Conservation (phyloP, 2,888 invertebrate genomes). For the Caenorhabditis wallacei region DNA sequence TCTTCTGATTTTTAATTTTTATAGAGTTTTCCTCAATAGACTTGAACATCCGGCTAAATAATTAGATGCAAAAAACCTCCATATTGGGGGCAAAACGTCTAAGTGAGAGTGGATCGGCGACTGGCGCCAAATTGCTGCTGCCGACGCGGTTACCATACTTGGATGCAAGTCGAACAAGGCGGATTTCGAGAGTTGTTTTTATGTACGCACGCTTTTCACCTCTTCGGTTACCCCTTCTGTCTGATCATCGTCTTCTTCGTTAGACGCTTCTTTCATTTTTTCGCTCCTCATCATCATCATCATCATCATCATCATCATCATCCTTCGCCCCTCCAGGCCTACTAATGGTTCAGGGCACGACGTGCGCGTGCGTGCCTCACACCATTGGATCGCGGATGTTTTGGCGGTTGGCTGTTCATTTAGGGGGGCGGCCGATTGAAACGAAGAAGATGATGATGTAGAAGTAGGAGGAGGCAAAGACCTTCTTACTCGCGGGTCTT, state of each 20-base stretch:
- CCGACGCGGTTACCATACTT: conserved; percentile 61
- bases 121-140: conserved; percentile 62
- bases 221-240: conserved; percentile 39
- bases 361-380: conserved; percentile 63
- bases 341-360: conserved; percentile 63
- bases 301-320: conserved; percentile 51
- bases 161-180: conserved; percentile 46
- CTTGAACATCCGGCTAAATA: conserved; percentile 61
- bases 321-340: conserved; percentile 11
- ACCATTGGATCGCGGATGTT: conserved; percentile 68
- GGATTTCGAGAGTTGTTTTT: conserved; percentile 69
- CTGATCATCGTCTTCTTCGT: conserved; percentile 42
- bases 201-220: conserved; percentile 55
- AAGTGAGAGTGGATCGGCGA: conserved; percentile 63
- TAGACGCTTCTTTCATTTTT: conserved; percentile 40
- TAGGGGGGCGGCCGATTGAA: conserved; percentile 58
- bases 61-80: conserved; percentile 64
- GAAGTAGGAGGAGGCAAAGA: conserved; percentile 31
- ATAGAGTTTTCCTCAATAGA: conserved; percentile 37
- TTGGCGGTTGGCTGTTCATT: conserved; percentile 62
- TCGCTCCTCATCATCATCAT: conserved; percentile 56
- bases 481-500: conserved; percentile 55
- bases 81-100: conserved; percentile 61
- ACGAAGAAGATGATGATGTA: conserved; percentile 30
- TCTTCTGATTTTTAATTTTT: conserved; percentile 8